Base-by-base conservation (phyloP, 53 echinoderm and acorn worm species). In the Echinarachnius parma region DNA sequence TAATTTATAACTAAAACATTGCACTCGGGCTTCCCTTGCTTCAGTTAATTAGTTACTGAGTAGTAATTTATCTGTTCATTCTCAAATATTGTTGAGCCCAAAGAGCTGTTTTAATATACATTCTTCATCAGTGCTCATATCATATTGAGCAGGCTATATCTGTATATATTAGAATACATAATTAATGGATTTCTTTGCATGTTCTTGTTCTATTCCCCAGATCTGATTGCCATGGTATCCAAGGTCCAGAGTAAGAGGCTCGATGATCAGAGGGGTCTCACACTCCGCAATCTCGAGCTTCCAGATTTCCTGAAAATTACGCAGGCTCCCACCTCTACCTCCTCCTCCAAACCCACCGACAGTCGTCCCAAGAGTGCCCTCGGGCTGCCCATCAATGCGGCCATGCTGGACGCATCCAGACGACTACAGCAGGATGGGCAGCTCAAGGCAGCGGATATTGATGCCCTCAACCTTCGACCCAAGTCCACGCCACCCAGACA, bases 201-300 rank as follows among this genome's bases (percentile, higher is more conserved):
- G n/a, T n/a, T n/a, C n/a, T n/a, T n/a, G n/a, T n/a, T 21, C 27
- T 48, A 45, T 31, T 57, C 24, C 36, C 11, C 76, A 96, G 96
- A 91, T 82, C 80, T 96, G 36, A 81, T 87, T 56, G 84, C 79
- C 9, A 67, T 88, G 61, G 81, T 96, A 28, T 81, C 88, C 31
- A 90, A 77, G 50, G 96, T 87, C 31, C 86, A 93, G 42, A 67
- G 82, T 42, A 48, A 80, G 21, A 78, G 96, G 11, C 74, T 96
- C 50, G 91, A 90, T 48, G 96, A 96, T 45, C 96, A 96, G 53
- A 87, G 96, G 59, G 96, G 96, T 19, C 86, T 93, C 45, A 96
- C 96, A 20, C 74, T 90, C 48, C 77, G 78, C 20, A 89, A 95
- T 50, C 64, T 87, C 3, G 96, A 91, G 30, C 74, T 96, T 4